Evolutionary conservation across 1,140 invertebrate species (phyloP), one percentile per base, ranked within the genome.

Genomic region (Planococcus citri): DNA sequence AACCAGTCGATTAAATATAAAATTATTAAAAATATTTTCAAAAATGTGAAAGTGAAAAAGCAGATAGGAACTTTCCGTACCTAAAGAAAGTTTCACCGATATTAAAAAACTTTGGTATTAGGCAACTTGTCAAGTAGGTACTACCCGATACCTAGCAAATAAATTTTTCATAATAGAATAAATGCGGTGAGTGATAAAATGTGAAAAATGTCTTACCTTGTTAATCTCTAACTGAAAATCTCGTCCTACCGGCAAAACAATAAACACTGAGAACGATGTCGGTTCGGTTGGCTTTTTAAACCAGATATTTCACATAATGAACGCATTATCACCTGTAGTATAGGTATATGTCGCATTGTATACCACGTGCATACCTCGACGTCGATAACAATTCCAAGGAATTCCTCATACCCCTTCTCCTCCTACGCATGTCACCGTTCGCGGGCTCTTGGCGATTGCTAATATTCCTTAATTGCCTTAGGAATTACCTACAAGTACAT

Each of bases 291-390:
- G 21, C 10, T 64, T 64, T 64, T 64, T 64, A 64, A 64, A 64
- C 25, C 25, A 64, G 41, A 51, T 51, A 51, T 51, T 20, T 51
- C 41, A 51, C 41, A 64, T 64, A 64, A 24, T 27, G 22, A 17
- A 64, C 60, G 60, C 60, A 24, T 64, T 64, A 64, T 64, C 60
- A 64, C 60, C 60, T 64, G 60, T 58, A 58, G 51, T 64, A 64
- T 27, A 27, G 17, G 51, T 64, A 64, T 27, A 27, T 64, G 60
- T 64, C 60, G 60, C 21, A 17, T 64, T 64, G 17, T 64, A 20
- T 33, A 51, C 6, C 41, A 51, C 41, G 41, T 51, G 41, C n/a
- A 33, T 33, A 51, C n/a, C 41, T n/a, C n/a, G n/a, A n/a, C n/a
- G 41, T n/a, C 41, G 41, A 51, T 17, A 51, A 51, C 41, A 51